These are phyloP conservation scores for Enteromius fasciolatus DNA, from an alignment of 2,797 vertebrate genomes.

Conservation along the genomic window DNA sequence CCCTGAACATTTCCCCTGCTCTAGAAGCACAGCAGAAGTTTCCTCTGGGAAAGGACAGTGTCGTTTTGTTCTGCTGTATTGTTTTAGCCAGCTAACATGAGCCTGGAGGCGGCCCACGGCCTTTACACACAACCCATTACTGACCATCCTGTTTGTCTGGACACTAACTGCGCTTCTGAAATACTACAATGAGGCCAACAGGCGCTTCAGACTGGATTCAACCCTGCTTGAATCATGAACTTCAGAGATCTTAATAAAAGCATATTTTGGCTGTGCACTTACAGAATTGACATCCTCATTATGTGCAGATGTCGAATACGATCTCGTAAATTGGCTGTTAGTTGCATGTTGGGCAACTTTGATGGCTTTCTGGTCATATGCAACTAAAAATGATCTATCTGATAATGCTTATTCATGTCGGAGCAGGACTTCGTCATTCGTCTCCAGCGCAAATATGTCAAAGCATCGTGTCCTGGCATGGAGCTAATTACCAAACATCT, in stretches of 20 bases:
- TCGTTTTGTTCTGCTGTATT: slow-evolving; percentile 27
- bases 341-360: slow-evolving; percentile 1
- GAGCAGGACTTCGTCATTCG: not conserved
- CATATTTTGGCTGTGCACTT: not conserved
- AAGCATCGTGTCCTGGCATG: slow-evolving; percentile 14
- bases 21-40: not conserved
- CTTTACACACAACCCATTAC: slow-evolving; percentile 21
- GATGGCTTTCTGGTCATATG: not conserved
- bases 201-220: slow-evolving; percentile 18
- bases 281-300: slow-evolving; percentile 4
- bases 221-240: not conserved
- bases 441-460: not conserved
- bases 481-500: slow-evolving; percentile 34
- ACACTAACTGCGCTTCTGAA: slow-evolving; percentile 11
- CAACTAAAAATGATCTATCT: not conserved
- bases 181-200: slow-evolving; percentile 13
- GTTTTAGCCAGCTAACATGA: slow-evolving; percentile 24
- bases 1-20: slow-evolving; percentile 42
- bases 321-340: not conserved
- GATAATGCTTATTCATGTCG: slow-evolving; percentile 15
- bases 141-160: slow-evolving; percentile 24
- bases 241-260: slow-evolving; percentile 26
- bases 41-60: slow-evolving; percentile 17
- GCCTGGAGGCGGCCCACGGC: slow-evolving; percentile 39
- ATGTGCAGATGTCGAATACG: not conserved